Conservation (phyloP, 2,888 invertebrate genomes). For the Globia sparganii region DNA sequence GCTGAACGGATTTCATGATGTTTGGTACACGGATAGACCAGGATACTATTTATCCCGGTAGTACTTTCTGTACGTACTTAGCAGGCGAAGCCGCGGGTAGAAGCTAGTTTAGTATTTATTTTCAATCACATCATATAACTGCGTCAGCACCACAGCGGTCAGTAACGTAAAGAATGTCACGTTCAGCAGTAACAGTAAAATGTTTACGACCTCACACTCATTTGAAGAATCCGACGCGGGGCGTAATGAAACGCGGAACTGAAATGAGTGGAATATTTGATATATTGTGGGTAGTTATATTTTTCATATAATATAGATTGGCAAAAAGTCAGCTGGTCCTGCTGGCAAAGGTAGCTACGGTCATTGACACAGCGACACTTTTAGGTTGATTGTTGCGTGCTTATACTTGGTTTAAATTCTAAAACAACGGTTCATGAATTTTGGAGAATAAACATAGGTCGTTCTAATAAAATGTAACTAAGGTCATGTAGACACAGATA, state of each 20-base stretch:
- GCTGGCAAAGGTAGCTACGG: not conserved
- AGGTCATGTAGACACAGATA: no score
- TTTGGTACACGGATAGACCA: not conserved
- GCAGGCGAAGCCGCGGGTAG: not conserved
- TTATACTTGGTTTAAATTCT: no score
- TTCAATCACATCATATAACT: constrained; percentile 25
- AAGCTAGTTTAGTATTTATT: not conserved
- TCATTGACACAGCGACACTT: not conserved
- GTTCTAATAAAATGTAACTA: no score
- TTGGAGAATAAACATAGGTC: no score
- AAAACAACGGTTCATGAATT: no score
- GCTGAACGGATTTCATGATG: not conserved
- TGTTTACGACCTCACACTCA: constrained; percentile 58
- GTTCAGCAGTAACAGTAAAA: constrained; percentile 51
- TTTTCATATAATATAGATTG: not conserved
- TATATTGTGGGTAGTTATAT: not conserved
- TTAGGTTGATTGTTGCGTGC: no score
- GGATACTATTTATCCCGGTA: not conserved
- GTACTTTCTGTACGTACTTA: no score
- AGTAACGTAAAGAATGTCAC: constrained; percentile 51
- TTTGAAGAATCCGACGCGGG: constrained; percentile 35
- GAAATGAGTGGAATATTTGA: constrained; percentile 37
- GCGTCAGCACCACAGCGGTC: constrained; percentile 43
- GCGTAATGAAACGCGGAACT: constrained; percentile 42
- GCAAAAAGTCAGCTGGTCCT: not conserved